Conservation (phyloP, 1,140 invertebrate genomes). For the Orius laevigatus region DNA sequence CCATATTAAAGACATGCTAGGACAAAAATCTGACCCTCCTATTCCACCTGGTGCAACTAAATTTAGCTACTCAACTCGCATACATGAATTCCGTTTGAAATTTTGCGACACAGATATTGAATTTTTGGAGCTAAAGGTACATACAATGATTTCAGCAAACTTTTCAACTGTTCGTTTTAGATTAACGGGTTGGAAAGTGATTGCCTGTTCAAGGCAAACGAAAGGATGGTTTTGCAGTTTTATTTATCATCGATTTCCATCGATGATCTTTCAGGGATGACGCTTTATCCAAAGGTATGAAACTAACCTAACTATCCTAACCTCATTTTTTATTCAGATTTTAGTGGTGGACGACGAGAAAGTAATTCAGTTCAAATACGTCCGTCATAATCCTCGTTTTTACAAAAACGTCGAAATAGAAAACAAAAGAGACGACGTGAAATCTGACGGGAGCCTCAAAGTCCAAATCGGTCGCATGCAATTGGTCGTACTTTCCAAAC, state of each 20-base stretch:
- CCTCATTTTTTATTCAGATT: conserved; percentile 15
- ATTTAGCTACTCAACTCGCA: conserved; percentile 53
- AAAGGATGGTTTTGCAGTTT: conserved; percentile 53
- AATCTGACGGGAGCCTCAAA: conserved; percentile 49
- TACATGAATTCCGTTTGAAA: conserved; percentile 40
- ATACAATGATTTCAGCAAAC: conserved; percentile 1
- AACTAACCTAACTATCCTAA: not conserved
- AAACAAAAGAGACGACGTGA: conserved; percentile 32
- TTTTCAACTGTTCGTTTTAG: conserved; percentile 12
- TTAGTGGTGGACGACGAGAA: conserved; percentile 47
- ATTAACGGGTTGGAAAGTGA: conserved; percentile 49
- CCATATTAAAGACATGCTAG: not conserved
- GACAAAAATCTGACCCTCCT: conserved; percentile 37
- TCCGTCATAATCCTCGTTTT: conserved; percentile 43
- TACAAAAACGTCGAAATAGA: conserved; percentile 32
- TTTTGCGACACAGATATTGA: conserved; percentile 54
- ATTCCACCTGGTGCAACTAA: conserved; percentile 58
- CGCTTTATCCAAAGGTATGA: conserved; percentile 57
- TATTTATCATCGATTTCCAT: conserved; percentile 47
- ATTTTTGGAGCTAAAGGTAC: conserved; percentile 43
- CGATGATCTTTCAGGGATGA: conserved; percentile 55
- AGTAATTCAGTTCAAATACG: conserved; percentile 59
- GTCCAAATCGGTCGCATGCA: conserved; percentile 54
- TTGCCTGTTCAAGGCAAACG: conserved; percentile 62
- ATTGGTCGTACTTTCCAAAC: conserved; percentile 49